Percentiles rank a stretch among this genome's conserved stretches.
phyloP scores from a whole-genome alignment of 2,797 vertebrate species.

The Anguilla marmorata region DNA sequence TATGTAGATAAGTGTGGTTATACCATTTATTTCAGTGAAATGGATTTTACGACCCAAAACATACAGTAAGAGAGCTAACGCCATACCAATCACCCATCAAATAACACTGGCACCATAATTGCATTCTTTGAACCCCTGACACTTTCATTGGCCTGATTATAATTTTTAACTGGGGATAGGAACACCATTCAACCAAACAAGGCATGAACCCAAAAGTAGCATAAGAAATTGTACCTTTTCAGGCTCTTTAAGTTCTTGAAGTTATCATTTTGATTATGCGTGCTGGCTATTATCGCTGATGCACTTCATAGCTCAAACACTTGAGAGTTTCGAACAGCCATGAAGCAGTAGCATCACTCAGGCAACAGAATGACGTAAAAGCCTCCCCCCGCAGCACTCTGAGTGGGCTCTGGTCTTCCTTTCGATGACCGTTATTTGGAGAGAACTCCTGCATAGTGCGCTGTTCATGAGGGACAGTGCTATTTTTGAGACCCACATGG shows the following conservation, averaged over 20 bases:
- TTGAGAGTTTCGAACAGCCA: neutral
- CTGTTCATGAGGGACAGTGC: neutral
- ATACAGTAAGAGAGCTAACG: neutral
- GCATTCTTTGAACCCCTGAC: neutral
- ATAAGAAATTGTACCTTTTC: neutral
- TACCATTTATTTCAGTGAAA: neutral
- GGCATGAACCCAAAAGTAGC: neutral
- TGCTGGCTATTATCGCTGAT: too few species aligned
- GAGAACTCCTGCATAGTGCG: neutral
- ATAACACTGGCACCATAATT: neutral
- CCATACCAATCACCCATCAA: neutral
- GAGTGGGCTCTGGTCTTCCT: neutral
- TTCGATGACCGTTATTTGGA: neutral
- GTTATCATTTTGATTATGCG: neutral
- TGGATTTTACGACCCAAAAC: neutral
- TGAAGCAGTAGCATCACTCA: neutral
- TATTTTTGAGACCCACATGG: neutral
- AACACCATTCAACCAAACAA: neutral
- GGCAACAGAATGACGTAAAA: neutral
- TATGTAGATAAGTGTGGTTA: neutral
- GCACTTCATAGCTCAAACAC: neutral
- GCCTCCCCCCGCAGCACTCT: neutral
- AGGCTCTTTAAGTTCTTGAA: neutral
- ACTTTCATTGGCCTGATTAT: too few species aligned
- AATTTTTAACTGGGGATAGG: neutral